These are phyloP conservation scores for Phoxinus phoxinus DNA, from an alignment of 2,113 vertebrate species.

Conservation along the genomic window DNA sequence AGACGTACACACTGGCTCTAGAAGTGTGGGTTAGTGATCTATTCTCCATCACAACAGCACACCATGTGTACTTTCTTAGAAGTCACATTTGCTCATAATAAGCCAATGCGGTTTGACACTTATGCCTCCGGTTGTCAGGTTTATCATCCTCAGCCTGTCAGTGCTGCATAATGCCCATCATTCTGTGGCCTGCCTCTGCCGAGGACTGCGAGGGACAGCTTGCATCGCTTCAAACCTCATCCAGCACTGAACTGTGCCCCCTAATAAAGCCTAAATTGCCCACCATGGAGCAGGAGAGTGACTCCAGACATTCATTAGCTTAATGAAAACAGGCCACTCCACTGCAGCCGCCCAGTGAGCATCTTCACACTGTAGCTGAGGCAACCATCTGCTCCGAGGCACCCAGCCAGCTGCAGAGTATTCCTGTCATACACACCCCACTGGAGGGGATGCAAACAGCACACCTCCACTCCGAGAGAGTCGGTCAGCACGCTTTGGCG, in stretches of 20 bases:
- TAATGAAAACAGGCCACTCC: slow-evolving; percentile 81
- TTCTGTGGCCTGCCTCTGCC: slow-evolving; percentile 62
- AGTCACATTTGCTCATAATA: slow-evolving; percentile 20
- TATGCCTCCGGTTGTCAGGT: slow-evolving; percentile 46
- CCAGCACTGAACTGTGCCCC: slow-evolving; percentile 74
- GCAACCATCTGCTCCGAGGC: slow-evolving; percentile 77
- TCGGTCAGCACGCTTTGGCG: slow-evolving; percentile 22
- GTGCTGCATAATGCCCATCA: slow-evolving; percentile 46
- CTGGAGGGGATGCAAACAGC: slow-evolving; percentile 61
- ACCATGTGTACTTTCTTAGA: not conserved
- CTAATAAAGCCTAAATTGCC: slow-evolving; percentile 75
- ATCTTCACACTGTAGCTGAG: slow-evolving; percentile 59
- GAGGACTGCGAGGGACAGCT: slow-evolving; percentile 68
- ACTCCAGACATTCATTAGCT: slow-evolving; percentile 81
- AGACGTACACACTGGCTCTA: not conserved
- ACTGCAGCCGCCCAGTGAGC: slow-evolving; percentile 70
- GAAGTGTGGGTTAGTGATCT: not conserved
- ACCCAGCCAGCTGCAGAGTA: slow-evolving; percentile 74
- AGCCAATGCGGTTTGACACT: slow-evolving; percentile 2
- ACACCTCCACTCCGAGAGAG: slow-evolving; percentile 61
- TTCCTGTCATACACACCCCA: slow-evolving; percentile 70
- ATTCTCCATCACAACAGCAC: slow-evolving; percentile 7
- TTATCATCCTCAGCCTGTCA: slow-evolving; percentile 41
- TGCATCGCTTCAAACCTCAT: slow-evolving; percentile 78
- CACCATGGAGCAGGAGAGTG: slow-evolving; percentile 67